These are phyloP conservation scores for Adelognathus sp. DNA, from an alignment of 2,888 invertebrate species.

Conservation along the genomic window DNA sequence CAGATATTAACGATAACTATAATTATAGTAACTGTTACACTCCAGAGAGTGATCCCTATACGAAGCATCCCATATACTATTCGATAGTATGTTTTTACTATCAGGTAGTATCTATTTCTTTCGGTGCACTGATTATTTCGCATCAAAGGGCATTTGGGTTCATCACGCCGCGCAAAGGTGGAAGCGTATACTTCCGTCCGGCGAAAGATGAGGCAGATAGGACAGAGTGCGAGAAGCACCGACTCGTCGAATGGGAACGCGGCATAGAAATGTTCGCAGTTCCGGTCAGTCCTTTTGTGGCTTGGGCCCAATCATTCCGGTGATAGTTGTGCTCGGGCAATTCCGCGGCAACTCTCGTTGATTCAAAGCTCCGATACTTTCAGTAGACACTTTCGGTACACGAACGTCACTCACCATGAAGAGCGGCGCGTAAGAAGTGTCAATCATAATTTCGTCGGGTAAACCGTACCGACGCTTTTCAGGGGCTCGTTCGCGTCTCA, in stretches of 20 bases:
- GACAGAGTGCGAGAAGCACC: neutral
- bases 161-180: neutral
- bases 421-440: constrained; percentile 70
- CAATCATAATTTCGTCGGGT: constrained; percentile 69
- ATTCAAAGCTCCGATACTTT: constrained; percentile 26
- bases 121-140: neutral
- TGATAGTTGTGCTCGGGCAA: constrained; percentile 27
- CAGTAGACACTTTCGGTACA: constrained; percentile 35
- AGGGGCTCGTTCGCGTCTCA: neutral
- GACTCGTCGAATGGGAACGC: neutral
- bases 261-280: constrained; percentile 37
- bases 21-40: too few species aligned
- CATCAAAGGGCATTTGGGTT: neutral
- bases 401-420: constrained; percentile 72
- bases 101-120: too few species aligned
- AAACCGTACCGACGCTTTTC: neutral
- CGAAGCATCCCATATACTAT: too few species aligned
- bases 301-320: constrained; percentile 50
- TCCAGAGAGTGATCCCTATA: too few species aligned
- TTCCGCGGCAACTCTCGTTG: constrained; percentile 7
- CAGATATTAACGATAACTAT: too few species aligned
- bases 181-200: neutral
- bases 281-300: constrained; percentile 58
- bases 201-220: constrained; percentile 3
- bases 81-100: too few species aligned